phyloP scores from a whole-genome alignment of 1,140 invertebrate genomes.

The Drosophila lini region DNA sequence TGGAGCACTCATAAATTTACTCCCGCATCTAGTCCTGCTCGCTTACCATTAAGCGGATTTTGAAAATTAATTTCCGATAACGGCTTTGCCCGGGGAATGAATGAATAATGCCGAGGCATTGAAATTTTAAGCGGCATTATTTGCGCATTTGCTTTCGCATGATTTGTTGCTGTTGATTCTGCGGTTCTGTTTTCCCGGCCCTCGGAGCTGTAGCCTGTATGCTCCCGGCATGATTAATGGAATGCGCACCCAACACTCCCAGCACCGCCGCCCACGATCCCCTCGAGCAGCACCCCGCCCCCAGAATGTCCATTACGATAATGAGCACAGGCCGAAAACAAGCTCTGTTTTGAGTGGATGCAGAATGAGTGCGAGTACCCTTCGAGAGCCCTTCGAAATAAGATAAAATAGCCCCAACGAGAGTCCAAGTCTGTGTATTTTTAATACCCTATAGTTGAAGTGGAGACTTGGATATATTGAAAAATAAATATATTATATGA shows the following conservation, averaged over 20 bases:
- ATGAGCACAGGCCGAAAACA: constrained; percentile 43
- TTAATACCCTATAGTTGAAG: neutral
- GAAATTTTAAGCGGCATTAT: constrained; percentile 63
- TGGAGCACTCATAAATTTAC: constrained; percentile 32
- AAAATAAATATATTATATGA: no score
- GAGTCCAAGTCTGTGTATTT: neutral
- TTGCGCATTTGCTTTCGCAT: constrained; percentile 55
- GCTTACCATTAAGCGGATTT: constrained; percentile 45
- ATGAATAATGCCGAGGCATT: constrained; percentile 57
- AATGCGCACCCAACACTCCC: constrained; percentile 26
- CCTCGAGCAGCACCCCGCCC: constrained; percentile 4
- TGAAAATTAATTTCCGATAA: constrained; percentile 60
- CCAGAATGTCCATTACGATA: constrained; percentile 55
- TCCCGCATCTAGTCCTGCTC: constrained; percentile 8
- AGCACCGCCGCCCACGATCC: constrained; percentile 4
- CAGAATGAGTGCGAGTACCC: constrained; percentile 13
- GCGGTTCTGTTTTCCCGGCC: constrained; percentile 52
- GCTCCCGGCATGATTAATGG: constrained; percentile 53
- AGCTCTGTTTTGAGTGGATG: constrained; percentile 9
- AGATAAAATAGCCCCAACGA: neutral
- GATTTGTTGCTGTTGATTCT: constrained; percentile 60
- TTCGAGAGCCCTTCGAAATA: neutral
- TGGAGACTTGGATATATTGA: neutral
- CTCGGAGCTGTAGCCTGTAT: constrained; percentile 24
- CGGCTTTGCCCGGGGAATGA: constrained; percentile 26